Base-by-base conservation (phyloP, 2,113 vertebrate species). In the Ammodytes marinus region DNA sequence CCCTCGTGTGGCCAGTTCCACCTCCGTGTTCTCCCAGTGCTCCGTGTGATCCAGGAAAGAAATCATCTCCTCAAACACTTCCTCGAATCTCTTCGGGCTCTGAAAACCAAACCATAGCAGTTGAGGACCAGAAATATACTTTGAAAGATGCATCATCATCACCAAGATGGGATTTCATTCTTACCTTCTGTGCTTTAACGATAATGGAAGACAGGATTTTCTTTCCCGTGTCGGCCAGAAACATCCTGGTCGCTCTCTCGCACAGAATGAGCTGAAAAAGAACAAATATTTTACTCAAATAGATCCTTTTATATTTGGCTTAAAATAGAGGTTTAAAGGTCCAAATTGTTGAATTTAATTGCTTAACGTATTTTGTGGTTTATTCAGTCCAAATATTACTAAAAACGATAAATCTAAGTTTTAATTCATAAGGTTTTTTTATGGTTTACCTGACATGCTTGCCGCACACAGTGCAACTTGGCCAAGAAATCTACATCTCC, bases 61-160 rank as follows among this genome's bases (percentile, higher is more conserved):
- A 65, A 99, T 97, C 97, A 99, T 97, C 92, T 99, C 97, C 82
- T 98, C 97, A 90, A 97, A 99, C 80, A 97, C 96, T 59, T 98
- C 98, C 91, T 98, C 98, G 89, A 99, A 99, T 91, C 97, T 97
- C 88, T 97, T 97, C 71, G 98, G 97, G 93, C 95, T 99, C 98
- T 99, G 92, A 42, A 81, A 72, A 77, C 50, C 47, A 3, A 49
- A 50, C 80, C 37, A 3, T 0, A 2, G 39, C 0, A 45, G 52
- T 73, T 10, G 27, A 43, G 5, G 8, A 0, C 10, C 14, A 14
- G 37, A 68, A 47, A 0, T 4, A 0, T 7, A 4, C 5, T 3
- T 2, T 2, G 10, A 42, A 49, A 27, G 8, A 42, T 15, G 6
- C 27, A 27, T 39, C 8, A 40, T 8, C 15, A 1, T 9, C 1